Evolutionary conservation across 1,140 invertebrate genomes (phyloP), one percentile per base, ranked within the genome.

Genomic region (Wiebesia pumilae): DNA sequence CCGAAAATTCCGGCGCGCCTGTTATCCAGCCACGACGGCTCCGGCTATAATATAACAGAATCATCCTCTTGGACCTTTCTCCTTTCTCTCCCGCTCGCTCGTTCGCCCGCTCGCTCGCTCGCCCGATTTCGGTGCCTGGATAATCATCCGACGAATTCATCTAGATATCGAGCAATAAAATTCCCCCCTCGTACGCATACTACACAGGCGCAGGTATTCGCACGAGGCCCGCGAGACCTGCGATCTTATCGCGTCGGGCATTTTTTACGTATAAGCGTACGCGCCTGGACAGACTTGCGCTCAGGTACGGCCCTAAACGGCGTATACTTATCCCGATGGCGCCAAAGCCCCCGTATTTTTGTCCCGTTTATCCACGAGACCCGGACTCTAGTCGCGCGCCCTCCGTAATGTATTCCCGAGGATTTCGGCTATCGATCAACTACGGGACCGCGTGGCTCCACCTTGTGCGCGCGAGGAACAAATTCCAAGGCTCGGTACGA

Each of bases 121-220:
- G 33, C 81, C 43, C 73, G 83, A 67, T 87, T 81, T 87, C 87
- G 85, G 51, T 83, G 87, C 88, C 71, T 0, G 86, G 87, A 88
- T 88, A 91, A 92, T 91, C 91, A 92, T 92, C 91, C 93, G 90
- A 93, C 92, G 91, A 92, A 93, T 92, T 91, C 91, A 91, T 91
- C 91, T 91, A 90, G 90, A 93, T 93, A 93, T 93, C 91, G 90
- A 91, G 91, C 91, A 92, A 93, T 93, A 93, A 94, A 94, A 92
- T 89, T 89, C 88, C 90, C 88, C 88, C 87, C 87, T 79, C 51
- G 38, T 19, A 35, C 69, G 19, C 35, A 71, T 38, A 33, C 35
- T 35, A 69, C 24, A 69, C 43, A 67, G 24, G 54, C 33, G 33
- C 71, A 38, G 71, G 38, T 33, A 75, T 43, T 75, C 71, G 71